Base-by-base conservation (phyloP, 2,113 vertebrate species). In the Ictidomys tridecemlineatus region DNA sequence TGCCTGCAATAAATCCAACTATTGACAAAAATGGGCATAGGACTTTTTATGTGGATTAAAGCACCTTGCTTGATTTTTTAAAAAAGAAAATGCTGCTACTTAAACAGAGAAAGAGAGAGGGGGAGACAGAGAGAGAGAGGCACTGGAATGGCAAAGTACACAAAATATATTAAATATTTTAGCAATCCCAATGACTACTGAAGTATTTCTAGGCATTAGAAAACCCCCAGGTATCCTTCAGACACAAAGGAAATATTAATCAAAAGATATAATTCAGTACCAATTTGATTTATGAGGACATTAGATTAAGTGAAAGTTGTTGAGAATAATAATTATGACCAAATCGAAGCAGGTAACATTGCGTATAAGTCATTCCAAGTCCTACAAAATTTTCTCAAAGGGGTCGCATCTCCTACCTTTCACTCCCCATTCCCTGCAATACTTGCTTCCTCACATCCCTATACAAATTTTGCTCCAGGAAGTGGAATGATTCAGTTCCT, bases 21-120 rank as follows among this genome's bases (percentile, higher is more conserved):
- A 56, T 56, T 92, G 53, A 78, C 82, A 69, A 93, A 84, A 94
- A 67, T 0, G 76, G 12, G 0, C 34, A 79, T 58, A 42, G 4
- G 9, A n/a, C 69, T 87, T 93, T 89, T 94, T 95, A 72, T n/a
- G 89, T 79, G 39, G 79, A 83, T 51, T 95, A 73, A 58, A 7
- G 11, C 4, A 88, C 2, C 18, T 85, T 85, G 22, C 3, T 80
- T 78, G 34, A 92, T 56, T 93, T 28, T 1, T 58, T 22, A 58
- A 58, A 58, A 51, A 51, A 77, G 8, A 45, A 96, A 61, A 12
- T 72, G 65, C 2, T 13, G 67, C 2, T 69, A 80, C 63, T 17
- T 48, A 91, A 83, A 45, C 20, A 67, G 4, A 18, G 34, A 70
- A 5, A 70, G 67, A n/a, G 12, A 67, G 4, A 5, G 78, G 34